Evolutionary conservation across 2,113 vertebrate genomes (phyloP), one percentile per base, ranked within the genome.

Genomic region (Eptesicus fuscus): DNA sequence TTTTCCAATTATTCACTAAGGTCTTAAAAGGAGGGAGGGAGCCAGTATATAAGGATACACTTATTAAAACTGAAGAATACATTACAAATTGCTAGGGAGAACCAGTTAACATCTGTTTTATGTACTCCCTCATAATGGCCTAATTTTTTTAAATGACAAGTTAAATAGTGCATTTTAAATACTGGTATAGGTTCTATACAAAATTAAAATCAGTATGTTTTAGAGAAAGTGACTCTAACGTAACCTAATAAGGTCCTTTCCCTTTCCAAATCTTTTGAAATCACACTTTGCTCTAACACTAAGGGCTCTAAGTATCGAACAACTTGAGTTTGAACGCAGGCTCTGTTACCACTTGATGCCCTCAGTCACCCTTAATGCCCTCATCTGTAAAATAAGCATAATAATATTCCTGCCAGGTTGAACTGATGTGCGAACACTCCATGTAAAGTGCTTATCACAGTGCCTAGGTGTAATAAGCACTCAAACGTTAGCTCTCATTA

Each of bases 131-230:
- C 13, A 35, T 32, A 67, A 77, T 32, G 53, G 70, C 56, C 83
- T 71, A 56, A 73, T 51, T 76, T 89, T 84, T 88, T 47, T 37
- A 87, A 80, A 6, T 51, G 28, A 74, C 30, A 69, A 95, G 63
- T 61, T 94, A 70, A 71, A 89, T 9, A 61, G 11, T 37, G n/a
- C 44, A 56, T 14, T 88, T 88, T 74, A 95, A 94, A 92, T 63
- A 32, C 35, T 51, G 4, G 17, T 49, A 71, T 14, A 73, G 25
- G 65, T 82, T 90, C 51, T 95, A 93, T 90, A 23, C 73, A 91
- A 82, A 37, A 44, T 56, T 80, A 83, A 85, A 94, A 94, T 61
- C 32, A 67, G 67, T 78, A 79, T 14, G 49, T 80, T 92, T 91
- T 78, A 32, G 59, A 96, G 44, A 77, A 88, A 85, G 44, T 73